Conservation (phyloP, 2,113 vertebrate genomes). For the Sebastes schlegelii region DNA sequence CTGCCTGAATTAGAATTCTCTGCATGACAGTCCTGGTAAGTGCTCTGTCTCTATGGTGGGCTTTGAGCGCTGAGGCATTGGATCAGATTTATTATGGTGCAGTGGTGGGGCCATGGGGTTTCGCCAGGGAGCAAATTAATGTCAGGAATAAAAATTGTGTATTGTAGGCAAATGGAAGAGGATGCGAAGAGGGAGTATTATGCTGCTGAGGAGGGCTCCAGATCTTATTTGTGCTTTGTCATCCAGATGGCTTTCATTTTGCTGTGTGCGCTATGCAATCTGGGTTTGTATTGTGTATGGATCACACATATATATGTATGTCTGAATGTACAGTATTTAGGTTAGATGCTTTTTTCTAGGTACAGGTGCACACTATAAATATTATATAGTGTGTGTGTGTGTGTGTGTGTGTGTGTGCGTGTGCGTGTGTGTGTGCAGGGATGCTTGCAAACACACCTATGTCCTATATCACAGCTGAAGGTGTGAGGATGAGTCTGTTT, state of each 20-base stretch:
- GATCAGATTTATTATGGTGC: slow-evolving; percentile 81
- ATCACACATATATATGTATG: slow-evolving; percentile 17
- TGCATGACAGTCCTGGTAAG: slow-evolving; percentile 88
- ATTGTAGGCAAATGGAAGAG: slow-evolving; percentile 41
- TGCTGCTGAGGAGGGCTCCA: slow-evolving; percentile 48
- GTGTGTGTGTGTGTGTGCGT: no score
- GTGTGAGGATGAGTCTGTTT: slow-evolving; percentile 54
- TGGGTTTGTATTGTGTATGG: slow-evolving; percentile 23
- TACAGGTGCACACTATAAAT: no score
- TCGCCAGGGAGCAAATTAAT: slow-evolving; percentile 69
- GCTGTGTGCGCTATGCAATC: slow-evolving; percentile 46
- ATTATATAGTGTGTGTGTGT: no score
- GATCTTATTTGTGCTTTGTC: slow-evolving; percentile 80
- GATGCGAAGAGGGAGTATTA: slow-evolving; percentile 26
- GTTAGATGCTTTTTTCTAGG: not conserved
- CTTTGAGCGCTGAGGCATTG: slow-evolving; percentile 71
- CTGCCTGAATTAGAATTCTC: slow-evolving; percentile 86
- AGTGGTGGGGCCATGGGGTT: slow-evolving; percentile 71
- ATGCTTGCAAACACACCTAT: slow-evolving; percentile 9
- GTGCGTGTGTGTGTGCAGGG: not conserved
- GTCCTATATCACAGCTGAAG: slow-evolving; percentile 28
- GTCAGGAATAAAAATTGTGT: slow-evolving; percentile 58
- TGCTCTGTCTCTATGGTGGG: slow-evolving; percentile 78
- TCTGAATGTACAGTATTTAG: slow-evolving; percentile 11
- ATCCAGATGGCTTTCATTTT: slow-evolving; percentile 72